Percentiles rank a stretch among this genome's conserved stretches.
These are phyloP conservation scores for Plutella xylostella DNA, from an alignment of 2,888 invertebrate species.

Conservation along the genomic window DNA sequence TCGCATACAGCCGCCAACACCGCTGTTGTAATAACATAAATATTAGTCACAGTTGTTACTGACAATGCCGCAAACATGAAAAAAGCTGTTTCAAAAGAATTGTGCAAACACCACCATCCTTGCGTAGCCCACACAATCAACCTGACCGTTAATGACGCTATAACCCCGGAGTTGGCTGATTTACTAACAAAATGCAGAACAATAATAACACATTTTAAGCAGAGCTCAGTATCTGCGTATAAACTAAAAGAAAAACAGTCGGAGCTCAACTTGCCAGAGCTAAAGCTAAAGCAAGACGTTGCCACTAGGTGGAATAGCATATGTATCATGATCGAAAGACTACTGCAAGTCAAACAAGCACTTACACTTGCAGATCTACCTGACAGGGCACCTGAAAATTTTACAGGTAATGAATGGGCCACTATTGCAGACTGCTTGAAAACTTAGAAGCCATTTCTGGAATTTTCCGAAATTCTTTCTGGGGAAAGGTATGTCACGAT, in stretches of 20 bases:
- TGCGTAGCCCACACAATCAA: slow-evolving; percentile 21
- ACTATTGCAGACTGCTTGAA: neutral
- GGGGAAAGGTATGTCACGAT: neutral
- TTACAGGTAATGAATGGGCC: neutral
- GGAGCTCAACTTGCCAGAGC: neutral
- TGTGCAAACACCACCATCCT: slow-evolving; percentile 15
- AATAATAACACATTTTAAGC: neutral
- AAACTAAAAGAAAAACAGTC: neutral
- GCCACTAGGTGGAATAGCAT: neutral
- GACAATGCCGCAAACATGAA: slow-evolving; percentile 18
- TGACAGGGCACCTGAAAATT: neutral
- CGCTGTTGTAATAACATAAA: neutral
- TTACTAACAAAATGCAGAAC: neutral
- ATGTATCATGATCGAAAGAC: neutral
- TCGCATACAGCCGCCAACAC: slow-evolving; percentile 5
- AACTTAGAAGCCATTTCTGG: neutral
- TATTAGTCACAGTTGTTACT: slow-evolving; percentile 6
- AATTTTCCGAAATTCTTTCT: neutral
- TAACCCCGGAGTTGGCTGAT: neutral
- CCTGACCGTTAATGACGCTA: neutral
- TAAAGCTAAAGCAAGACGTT: neutral
- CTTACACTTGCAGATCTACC: neutral
- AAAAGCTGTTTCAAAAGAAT: slow-evolving; percentile 11
- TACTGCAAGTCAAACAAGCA: neutral
- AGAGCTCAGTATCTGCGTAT: neutral